phyloP scores from a whole-genome alignment of 2,888 invertebrate species.

The Himalopsyche tibetana region DNA sequence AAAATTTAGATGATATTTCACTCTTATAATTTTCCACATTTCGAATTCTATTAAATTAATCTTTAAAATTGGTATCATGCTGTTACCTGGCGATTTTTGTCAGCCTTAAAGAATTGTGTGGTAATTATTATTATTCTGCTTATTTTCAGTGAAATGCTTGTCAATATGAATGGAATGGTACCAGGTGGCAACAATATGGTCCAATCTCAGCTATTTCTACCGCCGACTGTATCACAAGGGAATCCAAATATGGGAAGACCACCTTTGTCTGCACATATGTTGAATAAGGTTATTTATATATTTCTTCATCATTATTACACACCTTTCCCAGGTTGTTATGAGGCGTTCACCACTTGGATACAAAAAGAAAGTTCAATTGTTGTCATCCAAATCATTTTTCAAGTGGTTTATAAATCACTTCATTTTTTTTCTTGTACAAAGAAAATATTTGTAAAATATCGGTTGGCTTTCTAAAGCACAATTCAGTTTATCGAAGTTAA shows the following conservation, averaged over 20 bases:
- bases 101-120: too few species aligned
- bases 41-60: not conserved
- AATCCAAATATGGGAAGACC: slow-evolving; percentile 74
- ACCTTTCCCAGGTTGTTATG: too few species aligned
- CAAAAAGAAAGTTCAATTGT: too few species aligned
- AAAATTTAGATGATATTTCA: too few species aligned
- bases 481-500: slow-evolving; percentile 66
- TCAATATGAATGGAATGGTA: slow-evolving; percentile 78
- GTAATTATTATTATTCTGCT: too few species aligned
- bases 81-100: not conserved
- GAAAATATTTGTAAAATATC: too few species aligned
- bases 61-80: not conserved
- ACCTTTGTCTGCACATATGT: slow-evolving; percentile 79
- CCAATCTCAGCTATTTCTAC: slow-evolving; percentile 84
- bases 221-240: slow-evolving; percentile 75
- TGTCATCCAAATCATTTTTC: too few species aligned
- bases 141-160: slow-evolving; percentile 78
- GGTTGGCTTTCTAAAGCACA: too few species aligned
- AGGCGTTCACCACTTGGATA: too few species aligned
- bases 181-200: slow-evolving; percentile 74
- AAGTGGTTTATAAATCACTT: too few species aligned
- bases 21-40: too few species aligned
- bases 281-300: slow-evolving; percentile 78
- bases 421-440: too few species aligned
- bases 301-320: not conserved